Base-by-base conservation (phyloP, 2,113 vertebrate genomes). In the Bucco capensis region DNA sequence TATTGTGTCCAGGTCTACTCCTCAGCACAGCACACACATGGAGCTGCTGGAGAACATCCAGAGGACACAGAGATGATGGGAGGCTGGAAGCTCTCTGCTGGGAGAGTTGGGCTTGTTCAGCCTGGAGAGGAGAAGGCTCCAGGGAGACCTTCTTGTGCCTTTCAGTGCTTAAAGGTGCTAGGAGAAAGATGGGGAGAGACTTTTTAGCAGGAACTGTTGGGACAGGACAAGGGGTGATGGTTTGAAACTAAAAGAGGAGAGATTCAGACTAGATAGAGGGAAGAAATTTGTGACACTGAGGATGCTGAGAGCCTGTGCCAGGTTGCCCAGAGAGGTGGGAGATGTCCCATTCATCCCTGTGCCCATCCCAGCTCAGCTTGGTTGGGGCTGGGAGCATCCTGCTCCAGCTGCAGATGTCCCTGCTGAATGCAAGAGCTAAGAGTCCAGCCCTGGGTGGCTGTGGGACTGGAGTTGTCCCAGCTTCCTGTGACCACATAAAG, bases 381-480 rank as follows among this genome's bases (percentile, higher is more conserved):
- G n/a, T n/a, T n/a, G n/a, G n/a, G n/a, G n/a, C n/a, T n/a, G n/a
- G n/a, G n/a, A n/a, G n/a, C n/a, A n/a, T n/a, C n/a, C n/a, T n/a
- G n/a, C n/a, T n/a, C n/a, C n/a, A n/a, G n/a, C n/a, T n/a, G n/a
- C n/a, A n/a, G n/a, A n/a, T n/a, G n/a, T n/a, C n/a, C n/a, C n/a
- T n/a, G n/a, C n/a, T n/a, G n/a, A n/a, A n/a, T n/a, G n/a, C n/a
- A n/a, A n/a, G n/a, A n/a, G n/a, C n/a, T n/a, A n/a, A n/a, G 66
- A 37, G 38, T 46, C 46, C 8, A 4, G 62, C 27, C 38, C 27
- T 69, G 38, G 57, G 6, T 23, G 50, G 14, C 66, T 3, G 1
- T 4, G 53, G 40, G 12, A 23, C 33, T 8, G 9, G n/a, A 10
- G 30, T 11, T 28, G 15, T 56, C 28, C 44, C 33, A 1, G 0